These are phyloP conservation scores for Agrilus biguttatus DNA, from an alignment of 2,888 invertebrate species.

Conservation along the genomic window DNA sequence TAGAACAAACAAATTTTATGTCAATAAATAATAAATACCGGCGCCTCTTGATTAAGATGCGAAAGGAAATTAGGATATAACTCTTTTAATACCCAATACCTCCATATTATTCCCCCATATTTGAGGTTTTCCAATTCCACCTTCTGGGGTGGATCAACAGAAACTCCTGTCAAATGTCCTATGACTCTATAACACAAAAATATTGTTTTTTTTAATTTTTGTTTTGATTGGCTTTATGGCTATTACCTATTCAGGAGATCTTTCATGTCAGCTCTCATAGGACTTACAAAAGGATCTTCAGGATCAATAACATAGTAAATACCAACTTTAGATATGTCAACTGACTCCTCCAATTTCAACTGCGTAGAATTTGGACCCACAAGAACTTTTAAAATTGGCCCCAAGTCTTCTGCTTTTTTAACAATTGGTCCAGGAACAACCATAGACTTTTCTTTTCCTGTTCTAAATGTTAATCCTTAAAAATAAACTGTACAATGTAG, in stretches of 20 bases:
- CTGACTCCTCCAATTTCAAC: slow-evolving; percentile 43
- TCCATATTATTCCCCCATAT: slow-evolving; percentile 54
- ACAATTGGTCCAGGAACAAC: slow-evolving; percentile 73
- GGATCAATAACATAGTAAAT: slow-evolving; percentile 66
- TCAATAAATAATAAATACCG: slow-evolving; percentile 4
- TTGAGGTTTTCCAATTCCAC: slow-evolving; percentile 31
- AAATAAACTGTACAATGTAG: not conserved
- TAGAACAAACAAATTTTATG: not conserved
- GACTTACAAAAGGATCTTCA: slow-evolving; percentile 57
- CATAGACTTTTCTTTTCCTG: slow-evolving; percentile 60
- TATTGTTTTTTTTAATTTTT: not conserved
- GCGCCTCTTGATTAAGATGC: slow-evolving; percentile 41
- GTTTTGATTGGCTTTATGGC: not conserved
- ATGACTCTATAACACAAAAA: slow-evolving; percentile 22
- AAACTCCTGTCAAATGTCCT: slow-evolving; percentile 28
- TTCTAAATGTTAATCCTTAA: slow-evolving; percentile 50
- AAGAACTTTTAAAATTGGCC: slow-evolving; percentile 57
- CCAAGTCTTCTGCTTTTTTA: slow-evolving; percentile 63
- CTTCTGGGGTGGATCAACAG: slow-evolving; percentile 17
- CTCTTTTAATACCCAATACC: slow-evolving; percentile 62
- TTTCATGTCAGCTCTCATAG: slow-evolving; percentile 52
- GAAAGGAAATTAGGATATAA: slow-evolving; percentile 46
- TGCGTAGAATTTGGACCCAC: slow-evolving; percentile 37
- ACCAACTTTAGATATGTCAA: slow-evolving; percentile 51
- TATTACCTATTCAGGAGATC: slow-evolving; percentile 41